These are phyloP conservation scores for Pomatorhinus ruficollis DNA, from an alignment of 2,113 vertebrate genomes.

Conservation along the genomic window DNA sequence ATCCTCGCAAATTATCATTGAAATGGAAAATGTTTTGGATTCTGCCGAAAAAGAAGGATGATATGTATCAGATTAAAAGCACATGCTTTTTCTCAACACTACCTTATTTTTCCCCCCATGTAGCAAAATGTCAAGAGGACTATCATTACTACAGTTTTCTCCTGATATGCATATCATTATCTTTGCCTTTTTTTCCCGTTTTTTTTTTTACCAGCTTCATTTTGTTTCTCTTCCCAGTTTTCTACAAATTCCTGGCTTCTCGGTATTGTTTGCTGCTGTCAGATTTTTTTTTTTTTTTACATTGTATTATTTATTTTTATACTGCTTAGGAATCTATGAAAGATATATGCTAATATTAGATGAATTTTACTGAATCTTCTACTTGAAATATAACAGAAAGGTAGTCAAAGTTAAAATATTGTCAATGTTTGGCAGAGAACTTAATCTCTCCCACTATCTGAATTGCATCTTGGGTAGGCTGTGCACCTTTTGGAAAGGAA, in stretches of 20 bases:
- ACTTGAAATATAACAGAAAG: not conserved
- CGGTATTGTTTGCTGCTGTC: not conserved
- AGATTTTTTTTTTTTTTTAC: not conserved
- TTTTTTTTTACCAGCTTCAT: not conserved
- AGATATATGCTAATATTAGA: not conserved
- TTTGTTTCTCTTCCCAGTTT: not conserved
- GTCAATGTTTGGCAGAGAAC: not conserved
- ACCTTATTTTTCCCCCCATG: not conserved
- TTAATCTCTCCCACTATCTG: not conserved
- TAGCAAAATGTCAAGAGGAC: slow-evolving; percentile 44
- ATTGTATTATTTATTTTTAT: not conserved
- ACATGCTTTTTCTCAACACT: not conserved
- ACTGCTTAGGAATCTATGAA: not conserved
- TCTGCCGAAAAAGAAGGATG: not conserved
- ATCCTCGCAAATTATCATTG: not conserved
- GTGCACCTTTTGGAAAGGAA: not conserved
- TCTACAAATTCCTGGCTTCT: not conserved
- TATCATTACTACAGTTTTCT: not conserved
- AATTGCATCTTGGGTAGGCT: not conserved
- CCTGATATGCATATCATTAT: not conserved
- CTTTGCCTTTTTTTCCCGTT: not conserved
- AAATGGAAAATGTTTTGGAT: slow-evolving; percentile 10
- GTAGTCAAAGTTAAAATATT: not conserved
- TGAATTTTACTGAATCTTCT: not conserved
- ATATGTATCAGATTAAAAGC: not conserved